A percentile compares a stretch with the other conserved stretches of the same genome.
These are phyloP conservation scores for Mya arenaria DNA, from an alignment of 1,140 invertebrate species.

Conservation along the genomic window DNA sequence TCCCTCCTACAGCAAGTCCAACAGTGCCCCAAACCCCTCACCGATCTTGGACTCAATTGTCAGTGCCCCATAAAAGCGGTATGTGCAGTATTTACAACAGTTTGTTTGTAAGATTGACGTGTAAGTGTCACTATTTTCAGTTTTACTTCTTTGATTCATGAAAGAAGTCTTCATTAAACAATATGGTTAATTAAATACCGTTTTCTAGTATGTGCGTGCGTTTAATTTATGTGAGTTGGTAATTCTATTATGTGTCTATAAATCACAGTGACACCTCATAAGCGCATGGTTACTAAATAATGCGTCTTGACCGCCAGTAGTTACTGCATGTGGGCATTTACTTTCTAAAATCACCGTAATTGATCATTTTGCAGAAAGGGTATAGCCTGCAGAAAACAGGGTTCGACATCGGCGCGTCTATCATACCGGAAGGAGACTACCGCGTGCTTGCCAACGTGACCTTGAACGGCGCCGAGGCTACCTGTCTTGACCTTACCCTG, in stretches of 20 bases:
- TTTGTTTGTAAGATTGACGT: no score
- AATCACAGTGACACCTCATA: no score
- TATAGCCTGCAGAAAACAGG: constrained; percentile 55
- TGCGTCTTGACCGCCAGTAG: no score
- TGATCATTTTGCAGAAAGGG: neutral
- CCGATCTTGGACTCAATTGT: constrained; percentile 26
- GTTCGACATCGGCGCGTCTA: constrained; percentile 59
- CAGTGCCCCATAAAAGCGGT: constrained; percentile 21
- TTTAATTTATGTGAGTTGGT: neutral
- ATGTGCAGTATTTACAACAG: neutral
- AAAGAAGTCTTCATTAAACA: no score
- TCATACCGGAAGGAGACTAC: constrained; percentile 68
- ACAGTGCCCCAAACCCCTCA: constrained; percentile 33
- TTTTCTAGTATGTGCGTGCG: no score
- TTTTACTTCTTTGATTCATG: no score
- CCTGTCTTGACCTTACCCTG: constrained; percentile 63
- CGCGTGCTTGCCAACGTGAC: constrained; percentile 60
- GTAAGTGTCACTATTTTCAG: no score
- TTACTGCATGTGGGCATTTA: no score
- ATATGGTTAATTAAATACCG: no score
- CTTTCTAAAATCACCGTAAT: no score
- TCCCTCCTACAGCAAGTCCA: neutral
- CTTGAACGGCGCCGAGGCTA: constrained; percentile 18
- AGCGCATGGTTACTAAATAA: no score
- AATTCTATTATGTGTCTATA: neutral